Conservation (phyloP, 1,140 invertebrate species). For the Contarinia nasturtii region DNA sequence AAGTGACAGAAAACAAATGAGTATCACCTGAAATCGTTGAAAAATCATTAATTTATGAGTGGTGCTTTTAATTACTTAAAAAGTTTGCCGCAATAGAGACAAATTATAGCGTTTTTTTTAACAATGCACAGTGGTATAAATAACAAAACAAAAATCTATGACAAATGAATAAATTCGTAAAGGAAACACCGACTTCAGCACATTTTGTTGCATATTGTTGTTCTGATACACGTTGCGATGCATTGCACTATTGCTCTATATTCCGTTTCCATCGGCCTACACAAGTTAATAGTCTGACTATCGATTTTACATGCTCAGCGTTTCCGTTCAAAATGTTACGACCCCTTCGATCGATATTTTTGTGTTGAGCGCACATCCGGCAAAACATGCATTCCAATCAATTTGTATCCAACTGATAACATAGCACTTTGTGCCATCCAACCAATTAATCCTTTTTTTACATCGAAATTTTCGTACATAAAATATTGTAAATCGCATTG, state of each 20-base stretch:
- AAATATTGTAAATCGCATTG: neutral
- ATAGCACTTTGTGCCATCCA: neutral
- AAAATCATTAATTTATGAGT: conserved; percentile 4
- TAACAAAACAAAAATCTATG: neutral
- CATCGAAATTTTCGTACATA: neutral
- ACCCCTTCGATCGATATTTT: neutral
- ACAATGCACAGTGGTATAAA: neutral
- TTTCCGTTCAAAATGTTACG: neutral
- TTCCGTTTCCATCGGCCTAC: neutral
- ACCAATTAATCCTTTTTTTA: neutral
- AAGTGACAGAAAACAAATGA: conserved; percentile 57
- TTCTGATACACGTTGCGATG: neutral
- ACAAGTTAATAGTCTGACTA: neutral
- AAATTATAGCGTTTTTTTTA: neutral
- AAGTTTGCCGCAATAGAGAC: too few species aligned
- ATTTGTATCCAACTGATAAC: neutral
- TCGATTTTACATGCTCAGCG: neutral
- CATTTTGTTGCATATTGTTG: neutral
- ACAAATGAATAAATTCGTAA: neutral
- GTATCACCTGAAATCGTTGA: conserved; percentile 36
- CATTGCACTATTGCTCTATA: neutral
- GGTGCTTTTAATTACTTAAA: neutral
- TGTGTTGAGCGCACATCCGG: neutral
- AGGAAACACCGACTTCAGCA: neutral
- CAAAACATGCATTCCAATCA: neutral